phyloP scores from a whole-genome alignment of 2,888 invertebrate genomes.

The Hermaeophaga mercurialis region DNA sequence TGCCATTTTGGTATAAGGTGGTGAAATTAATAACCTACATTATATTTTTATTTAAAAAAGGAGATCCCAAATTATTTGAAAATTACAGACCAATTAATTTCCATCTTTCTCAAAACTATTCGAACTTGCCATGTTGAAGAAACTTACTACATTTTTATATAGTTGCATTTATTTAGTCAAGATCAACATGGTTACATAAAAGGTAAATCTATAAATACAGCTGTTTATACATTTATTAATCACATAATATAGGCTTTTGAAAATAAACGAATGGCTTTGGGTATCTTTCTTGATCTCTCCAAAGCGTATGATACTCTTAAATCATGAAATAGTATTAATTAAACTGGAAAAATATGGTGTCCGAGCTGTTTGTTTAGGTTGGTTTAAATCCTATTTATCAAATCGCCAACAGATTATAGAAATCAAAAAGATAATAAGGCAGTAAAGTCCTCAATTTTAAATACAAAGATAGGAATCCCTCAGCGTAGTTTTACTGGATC shows the following conservation, averaged over 20 bases:
- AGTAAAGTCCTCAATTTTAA: neutral
- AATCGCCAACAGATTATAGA: slow-evolving; percentile 2
- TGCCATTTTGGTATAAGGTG: too few relatives aligned
- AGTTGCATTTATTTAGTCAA: slow-evolving; percentile 8
- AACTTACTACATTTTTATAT: slow-evolving; percentile 1
- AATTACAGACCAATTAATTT: too few relatives aligned
- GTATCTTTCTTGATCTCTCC: slow-evolving; percentile 4
- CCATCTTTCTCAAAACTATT: too few relatives aligned
- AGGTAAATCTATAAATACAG: neutral
- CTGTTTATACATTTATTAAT: slow-evolving; percentile 13
- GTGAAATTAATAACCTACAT: too few relatives aligned
- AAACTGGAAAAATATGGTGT: slow-evolving; percentile 1
- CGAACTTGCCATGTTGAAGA: slow-evolving; percentile 11
- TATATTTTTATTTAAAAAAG: too few relatives aligned
- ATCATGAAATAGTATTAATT: too few relatives aligned
- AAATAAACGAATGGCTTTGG: slow-evolving; percentile 13
- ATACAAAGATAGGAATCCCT: neutral
- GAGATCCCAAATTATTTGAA: too few relatives aligned
- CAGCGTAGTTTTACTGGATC: neutral
- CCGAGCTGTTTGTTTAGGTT: slow-evolving; percentile 1
- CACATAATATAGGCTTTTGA: slow-evolving; percentile 4
- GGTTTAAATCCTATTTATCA: slow-evolving; percentile 9
- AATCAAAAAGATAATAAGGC: slow-evolving; percentile 4
- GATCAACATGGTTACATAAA: slow-evolving; percentile 15
- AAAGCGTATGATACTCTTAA: slow-evolving; percentile 11